phyloP scores from a whole-genome alignment of 2,113 vertebrate genomes.

The Ellobius talpinus region DNA sequence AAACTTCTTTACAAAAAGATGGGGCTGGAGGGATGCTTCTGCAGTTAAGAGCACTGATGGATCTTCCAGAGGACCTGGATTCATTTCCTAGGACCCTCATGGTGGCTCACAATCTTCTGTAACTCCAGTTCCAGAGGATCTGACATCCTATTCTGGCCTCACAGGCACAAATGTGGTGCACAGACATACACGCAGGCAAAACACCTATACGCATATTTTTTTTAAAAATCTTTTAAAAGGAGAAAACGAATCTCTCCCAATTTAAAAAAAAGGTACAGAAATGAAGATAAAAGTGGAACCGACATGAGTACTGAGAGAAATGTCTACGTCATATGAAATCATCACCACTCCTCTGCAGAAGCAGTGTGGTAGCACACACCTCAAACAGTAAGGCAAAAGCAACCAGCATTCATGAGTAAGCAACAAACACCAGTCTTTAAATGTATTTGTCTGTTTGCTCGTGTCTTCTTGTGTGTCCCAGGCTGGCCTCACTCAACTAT shows the following conservation, averaged over 20 bases:
- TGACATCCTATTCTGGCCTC: not conserved
- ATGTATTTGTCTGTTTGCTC: not conserved
- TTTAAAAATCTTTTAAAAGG: not conserved
- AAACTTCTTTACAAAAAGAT: not conserved
- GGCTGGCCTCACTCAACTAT: not conserved
- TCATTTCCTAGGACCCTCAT: not conserved
- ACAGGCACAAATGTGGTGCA: not conserved
- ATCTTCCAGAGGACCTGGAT: not conserved
- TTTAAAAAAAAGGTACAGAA: not conserved
- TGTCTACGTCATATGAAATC: not conserved
- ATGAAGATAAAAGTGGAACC: constrained; percentile 12
- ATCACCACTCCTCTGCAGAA: not conserved
- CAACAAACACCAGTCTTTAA: not conserved
- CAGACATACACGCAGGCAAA: not conserved
- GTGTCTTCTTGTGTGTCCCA: not conserved
- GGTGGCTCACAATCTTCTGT: not conserved
- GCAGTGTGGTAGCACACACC: not conserved
- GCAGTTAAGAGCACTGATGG: not conserved
- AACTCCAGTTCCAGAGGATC: not conserved
- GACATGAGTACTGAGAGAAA: not conserved
- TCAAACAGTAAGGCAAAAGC: not conserved
- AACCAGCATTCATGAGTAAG: not conserved
- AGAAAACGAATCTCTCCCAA: not conserved
- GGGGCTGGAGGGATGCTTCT: not conserved
- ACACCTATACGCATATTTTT: not conserved